These are phyloP conservation scores for Drosophila percnosoma DNA, from an alignment of 2,888 invertebrate species.

Conservation along the genomic window DNA sequence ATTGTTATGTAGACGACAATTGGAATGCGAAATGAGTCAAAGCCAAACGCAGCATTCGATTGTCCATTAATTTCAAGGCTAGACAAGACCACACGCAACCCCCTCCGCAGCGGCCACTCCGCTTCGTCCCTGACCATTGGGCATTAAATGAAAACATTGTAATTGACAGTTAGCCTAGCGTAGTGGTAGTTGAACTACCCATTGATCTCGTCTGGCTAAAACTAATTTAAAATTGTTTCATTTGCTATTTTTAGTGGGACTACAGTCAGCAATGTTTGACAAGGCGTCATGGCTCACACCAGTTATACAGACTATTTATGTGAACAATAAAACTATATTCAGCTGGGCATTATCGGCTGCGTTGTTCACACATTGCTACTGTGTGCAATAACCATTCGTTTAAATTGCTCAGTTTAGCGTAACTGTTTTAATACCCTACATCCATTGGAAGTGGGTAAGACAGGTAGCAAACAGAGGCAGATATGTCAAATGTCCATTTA, in stretches of 20 bases:
- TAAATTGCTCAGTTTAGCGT: background rate
- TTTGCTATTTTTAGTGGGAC: constrained; percentile 18
- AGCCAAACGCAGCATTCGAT: constrained; percentile 35
- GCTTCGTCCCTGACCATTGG: background rate
- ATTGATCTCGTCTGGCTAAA: constrained; percentile 36
- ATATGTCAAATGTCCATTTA: background rate
- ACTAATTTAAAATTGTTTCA: constrained; percentile 19
- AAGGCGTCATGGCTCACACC: constrained; percentile 36
- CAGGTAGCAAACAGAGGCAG: background rate
- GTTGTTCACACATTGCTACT: constrained; percentile 15
- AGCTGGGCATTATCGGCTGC: constrained; percentile 53
- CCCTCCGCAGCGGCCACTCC: background rate
- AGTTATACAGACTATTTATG: constrained; percentile 46
- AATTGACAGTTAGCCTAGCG: constrained; percentile 50
- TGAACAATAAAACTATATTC: constrained; percentile 53
- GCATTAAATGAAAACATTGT: background rate
- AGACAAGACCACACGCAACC: constrained; percentile 24
- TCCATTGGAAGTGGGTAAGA: background rate
- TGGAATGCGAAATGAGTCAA: constrained; percentile 74
- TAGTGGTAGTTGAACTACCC: constrained; percentile 34
- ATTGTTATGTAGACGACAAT: constrained; percentile 42
- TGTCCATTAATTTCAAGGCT: constrained; percentile 55
- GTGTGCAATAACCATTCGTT: background rate
- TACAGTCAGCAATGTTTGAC: constrained; percentile 13
- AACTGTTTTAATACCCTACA: background rate